Evolutionary conservation across 2,888 invertebrate genomes (phyloP).

Genomic region (Nudaria mundana): DNA sequence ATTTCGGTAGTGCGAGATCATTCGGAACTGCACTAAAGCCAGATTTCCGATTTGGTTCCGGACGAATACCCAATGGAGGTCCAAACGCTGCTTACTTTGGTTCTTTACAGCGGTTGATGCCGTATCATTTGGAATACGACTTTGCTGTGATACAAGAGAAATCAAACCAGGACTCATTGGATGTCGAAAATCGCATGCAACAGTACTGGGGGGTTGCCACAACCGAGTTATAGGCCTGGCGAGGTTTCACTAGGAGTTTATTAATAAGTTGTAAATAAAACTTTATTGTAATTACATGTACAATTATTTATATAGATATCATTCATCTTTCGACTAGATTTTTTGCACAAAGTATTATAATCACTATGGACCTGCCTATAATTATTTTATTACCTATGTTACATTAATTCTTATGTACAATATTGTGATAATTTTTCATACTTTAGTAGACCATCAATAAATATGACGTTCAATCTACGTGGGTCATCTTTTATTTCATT

Average conservation of each 20-base stretch:
- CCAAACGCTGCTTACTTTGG: conserved; percentile 94
- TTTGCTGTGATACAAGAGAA: conserved; percentile 92
- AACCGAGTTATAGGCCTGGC: conserved; percentile 84
- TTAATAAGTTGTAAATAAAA: conserved; percentile 67
- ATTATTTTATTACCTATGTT: conserved; percentile 41
- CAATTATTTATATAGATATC: conserved; percentile 68
- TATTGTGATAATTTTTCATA: conserved; percentile 54
- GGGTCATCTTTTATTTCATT: conserved; percentile 30
- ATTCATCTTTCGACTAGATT: conserved; percentile 78
- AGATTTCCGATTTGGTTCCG: conserved; percentile 80
- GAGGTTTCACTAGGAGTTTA: conserved; percentile 9
- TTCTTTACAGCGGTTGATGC: conserved; percentile 91
- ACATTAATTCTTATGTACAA: conserved; percentile 46
- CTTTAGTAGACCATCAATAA: conserved; percentile 45
- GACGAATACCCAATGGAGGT: conserved; percentile 85
- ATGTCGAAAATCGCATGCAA: conserved; percentile 91
- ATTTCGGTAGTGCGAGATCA: conserved; percentile 90
- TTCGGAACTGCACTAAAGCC: conserved; percentile 85
- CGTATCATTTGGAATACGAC: conserved; percentile 90
- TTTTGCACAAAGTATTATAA: conserved; percentile 75
- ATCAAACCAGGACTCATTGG: conserved; percentile 86
- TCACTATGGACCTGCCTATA: conserved; percentile 69
- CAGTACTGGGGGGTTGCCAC: conserved; percentile 96
- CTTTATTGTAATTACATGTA: conserved; percentile 54
- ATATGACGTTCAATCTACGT: conserved; percentile 37